Evolutionary conservation across 2,113 vertebrate species (phyloP).

Genomic region (Larimichthys crocea): DNA sequence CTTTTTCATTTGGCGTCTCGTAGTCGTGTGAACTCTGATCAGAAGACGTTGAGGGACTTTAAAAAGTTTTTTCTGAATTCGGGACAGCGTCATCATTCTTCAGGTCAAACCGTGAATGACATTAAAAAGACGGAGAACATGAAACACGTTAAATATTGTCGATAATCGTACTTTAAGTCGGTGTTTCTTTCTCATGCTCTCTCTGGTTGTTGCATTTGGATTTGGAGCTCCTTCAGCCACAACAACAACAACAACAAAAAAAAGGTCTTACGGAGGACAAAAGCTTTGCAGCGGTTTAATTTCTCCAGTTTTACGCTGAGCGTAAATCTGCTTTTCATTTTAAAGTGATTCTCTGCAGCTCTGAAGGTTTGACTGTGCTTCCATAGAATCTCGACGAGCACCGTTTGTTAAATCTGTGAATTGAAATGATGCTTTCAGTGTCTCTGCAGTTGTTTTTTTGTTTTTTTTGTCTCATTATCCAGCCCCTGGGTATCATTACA

Average conservation of each 20-base stretch:
- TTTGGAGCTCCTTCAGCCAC: conserved; percentile 26
- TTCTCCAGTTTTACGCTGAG: conserved; percentile 58
- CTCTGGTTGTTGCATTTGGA: conserved; percentile 37
- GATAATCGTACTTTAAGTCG: conserved; percentile 49
- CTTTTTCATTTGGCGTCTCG: conserved; percentile 42
- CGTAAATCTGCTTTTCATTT: conserved; percentile 52
- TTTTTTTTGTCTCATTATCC: conserved; percentile 55
- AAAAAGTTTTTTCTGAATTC: conserved; percentile 16
- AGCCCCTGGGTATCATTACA: conserved; percentile 43
- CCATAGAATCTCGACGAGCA: conserved; percentile 58
- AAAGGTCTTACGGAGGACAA: conserved; percentile 26
- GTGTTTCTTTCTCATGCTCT: conserved; percentile 38
- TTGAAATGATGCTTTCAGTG: conserved; percentile 74
- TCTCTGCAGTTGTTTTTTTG: conserved; percentile 47
- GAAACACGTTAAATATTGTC: conserved; percentile 50
- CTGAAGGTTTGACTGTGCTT: conserved; percentile 55
- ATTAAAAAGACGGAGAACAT: conserved; percentile 51
- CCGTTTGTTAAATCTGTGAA: conserved; percentile 69
- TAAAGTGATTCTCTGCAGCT: conserved; percentile 41
- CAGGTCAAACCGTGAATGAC: conserved; percentile 66
- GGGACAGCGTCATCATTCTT: conserved; percentile 33
- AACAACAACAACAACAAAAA: conserved; percentile 25
- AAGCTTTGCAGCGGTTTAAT: conserved; percentile 53
- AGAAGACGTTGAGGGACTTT: conserved; percentile 12
- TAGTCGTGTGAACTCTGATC: conserved; percentile 17